These are phyloP conservation scores for Folsomia candida DNA, from an alignment of 2,888 invertebrate species.

Conservation along the genomic window DNA sequence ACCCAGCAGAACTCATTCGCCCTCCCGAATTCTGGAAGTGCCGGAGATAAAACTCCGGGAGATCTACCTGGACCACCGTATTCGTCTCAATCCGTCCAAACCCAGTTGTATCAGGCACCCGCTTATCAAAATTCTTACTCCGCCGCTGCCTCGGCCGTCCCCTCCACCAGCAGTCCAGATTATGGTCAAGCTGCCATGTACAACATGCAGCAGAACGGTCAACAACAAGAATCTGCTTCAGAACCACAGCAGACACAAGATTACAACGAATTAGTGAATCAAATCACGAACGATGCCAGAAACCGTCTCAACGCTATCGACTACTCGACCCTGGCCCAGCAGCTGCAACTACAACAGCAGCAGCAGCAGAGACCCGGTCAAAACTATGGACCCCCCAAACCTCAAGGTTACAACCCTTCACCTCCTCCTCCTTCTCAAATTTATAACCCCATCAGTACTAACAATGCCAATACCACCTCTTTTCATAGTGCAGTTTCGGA, in stretches of 20 bases:
- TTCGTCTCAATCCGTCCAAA: conserved; percentile 13
- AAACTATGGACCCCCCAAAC: conserved; percentile 4
- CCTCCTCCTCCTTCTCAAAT: background rate
- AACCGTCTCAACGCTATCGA: background rate
- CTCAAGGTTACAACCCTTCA: conserved; percentile 39
- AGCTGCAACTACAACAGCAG: conserved; percentile 28
- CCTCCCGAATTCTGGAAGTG: background rate
- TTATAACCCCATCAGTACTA: background rate
- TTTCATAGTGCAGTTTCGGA: conserved; percentile 44
- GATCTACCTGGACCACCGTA: conserved; percentile 37
- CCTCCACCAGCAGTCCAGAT: background rate
- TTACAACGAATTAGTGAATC: background rate
- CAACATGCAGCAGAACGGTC: background rate
- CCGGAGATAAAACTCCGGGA: conserved; percentile 28
- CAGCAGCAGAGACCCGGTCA: conserved; percentile 10
- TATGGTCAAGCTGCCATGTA: background rate
- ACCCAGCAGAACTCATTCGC: conserved; percentile 30
- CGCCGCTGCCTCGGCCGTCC: conserved; percentile 5
- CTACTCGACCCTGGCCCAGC: conserved; percentile 13
- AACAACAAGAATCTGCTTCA: conserved; percentile 19
- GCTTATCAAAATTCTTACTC: conserved; percentile 1
- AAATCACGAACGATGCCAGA: background rate
- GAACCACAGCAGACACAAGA: background rate
- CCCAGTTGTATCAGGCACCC: background rate
- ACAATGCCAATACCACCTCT: conserved; percentile 12